phyloP scores from a whole-genome alignment of 2,797 vertebrate genomes.

The Coranthus polyacanthus region DNA sequence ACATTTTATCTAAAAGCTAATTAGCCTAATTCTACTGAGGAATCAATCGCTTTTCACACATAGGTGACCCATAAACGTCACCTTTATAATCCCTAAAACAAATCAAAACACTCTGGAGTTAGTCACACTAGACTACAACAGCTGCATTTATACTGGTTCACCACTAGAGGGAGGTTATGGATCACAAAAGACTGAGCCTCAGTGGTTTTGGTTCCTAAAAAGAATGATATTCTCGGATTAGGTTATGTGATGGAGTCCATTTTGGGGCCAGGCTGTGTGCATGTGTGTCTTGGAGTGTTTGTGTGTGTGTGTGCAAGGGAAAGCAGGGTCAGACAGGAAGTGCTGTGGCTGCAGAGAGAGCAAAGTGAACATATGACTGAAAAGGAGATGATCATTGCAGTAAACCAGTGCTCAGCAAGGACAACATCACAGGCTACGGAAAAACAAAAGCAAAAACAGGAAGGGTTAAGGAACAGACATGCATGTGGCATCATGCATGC shows the following conservation, averaged over 20 bases:
- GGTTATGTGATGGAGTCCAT: background rate
- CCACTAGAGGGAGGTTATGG: conserved; percentile 67
- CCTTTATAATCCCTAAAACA: conserved; percentile 7
- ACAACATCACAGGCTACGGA: conserved; percentile 46
- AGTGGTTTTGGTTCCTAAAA: background rate
- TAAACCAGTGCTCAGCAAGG: conserved; percentile 21
- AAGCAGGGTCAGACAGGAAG: conserved; percentile 65
- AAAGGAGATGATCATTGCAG: conserved; percentile 24
- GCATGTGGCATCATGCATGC: conserved; percentile 50
- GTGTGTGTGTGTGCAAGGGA: conserved; percentile 18
- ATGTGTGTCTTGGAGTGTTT: conserved; percentile 8
- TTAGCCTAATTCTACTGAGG: background rate
- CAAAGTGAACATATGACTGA: conserved; percentile 49
- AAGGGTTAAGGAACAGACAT: conserved; percentile 43
- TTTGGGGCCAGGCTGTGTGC: background rate
- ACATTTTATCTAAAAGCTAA: background rate
- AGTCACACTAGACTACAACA: background rate
- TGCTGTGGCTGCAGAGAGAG: conserved; percentile 61
- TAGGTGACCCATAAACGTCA: background rate
- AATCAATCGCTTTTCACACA: conserved; percentile 12
- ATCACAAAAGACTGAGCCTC: conserved; percentile 24
- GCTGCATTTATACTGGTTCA: conserved; percentile 30
- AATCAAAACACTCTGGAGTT: conserved; percentile 6
- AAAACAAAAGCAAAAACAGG: conserved; percentile 27
- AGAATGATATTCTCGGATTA: background rate